Evolutionary conservation across 2,888 invertebrate species (phyloP).

Genomic region (Tetrapedia diversipes): DNA sequence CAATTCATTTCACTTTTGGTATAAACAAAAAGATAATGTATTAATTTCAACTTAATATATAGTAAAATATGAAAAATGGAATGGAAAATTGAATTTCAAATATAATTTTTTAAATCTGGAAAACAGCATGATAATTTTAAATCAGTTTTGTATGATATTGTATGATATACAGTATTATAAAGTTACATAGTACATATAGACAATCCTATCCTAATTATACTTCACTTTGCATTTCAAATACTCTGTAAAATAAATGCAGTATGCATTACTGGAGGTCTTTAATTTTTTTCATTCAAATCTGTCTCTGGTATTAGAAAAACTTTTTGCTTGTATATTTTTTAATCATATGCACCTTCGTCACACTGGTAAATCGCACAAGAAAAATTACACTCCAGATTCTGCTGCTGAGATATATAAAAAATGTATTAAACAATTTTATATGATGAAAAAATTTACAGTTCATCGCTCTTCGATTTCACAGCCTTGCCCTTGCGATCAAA

Average conservation of each 20-base stretch:
- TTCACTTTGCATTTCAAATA: slow-evolving; percentile 40
- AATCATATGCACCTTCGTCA: slow-evolving; percentile 23
- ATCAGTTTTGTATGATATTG: slow-evolving; percentile 56
- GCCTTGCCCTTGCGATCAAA: slow-evolving; percentile 93
- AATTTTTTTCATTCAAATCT: slow-evolving; percentile 18
- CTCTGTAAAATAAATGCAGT: slow-evolving; percentile 46
- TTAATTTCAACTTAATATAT: slow-evolving; percentile 40
- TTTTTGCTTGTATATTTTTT: slow-evolving; percentile 29
- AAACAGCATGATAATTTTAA: slow-evolving; percentile 53
- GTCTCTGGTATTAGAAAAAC: slow-evolving; percentile 36
- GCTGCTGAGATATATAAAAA: slow-evolving; percentile 42
- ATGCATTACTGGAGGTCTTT: slow-evolving; percentile 2
- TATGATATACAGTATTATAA: slow-evolving; percentile 55
- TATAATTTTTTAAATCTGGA: slow-evolving; percentile 34
- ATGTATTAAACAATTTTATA: slow-evolving; percentile 43
- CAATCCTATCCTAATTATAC: slow-evolving; percentile 55
- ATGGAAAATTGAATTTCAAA: slow-evolving; percentile 58
- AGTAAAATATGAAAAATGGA: slow-evolving; percentile 59
- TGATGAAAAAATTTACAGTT: slow-evolving; percentile 83
- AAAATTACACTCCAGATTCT: slow-evolving; percentile 30
- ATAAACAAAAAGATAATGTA: slow-evolving; percentile 55
- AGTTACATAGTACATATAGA: slow-evolving; percentile 56
- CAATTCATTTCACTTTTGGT: slow-evolving; percentile 61
- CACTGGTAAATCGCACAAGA: slow-evolving; percentile 30
- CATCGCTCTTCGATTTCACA: slow-evolving; percentile 84